Base-by-base conservation (phyloP, 2,797 vertebrate species). In the Graptemys geographica region DNA sequence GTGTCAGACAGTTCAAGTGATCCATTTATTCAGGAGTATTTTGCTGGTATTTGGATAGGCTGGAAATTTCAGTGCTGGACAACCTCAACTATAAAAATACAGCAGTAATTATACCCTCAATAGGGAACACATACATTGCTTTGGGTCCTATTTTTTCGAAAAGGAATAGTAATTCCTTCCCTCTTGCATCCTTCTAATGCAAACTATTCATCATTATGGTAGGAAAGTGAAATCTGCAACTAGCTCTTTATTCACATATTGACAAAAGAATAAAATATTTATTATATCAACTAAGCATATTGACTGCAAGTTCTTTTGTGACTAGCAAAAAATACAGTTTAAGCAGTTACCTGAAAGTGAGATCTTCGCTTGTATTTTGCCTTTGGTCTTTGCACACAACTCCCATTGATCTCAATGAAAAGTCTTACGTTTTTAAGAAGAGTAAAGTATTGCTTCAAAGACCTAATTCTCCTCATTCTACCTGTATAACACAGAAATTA, bases 211-310 rank as follows among this genome's bases (percentile, higher is more conserved):
- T 37, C 72, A n/a, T 21, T 84, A 57, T 80, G 72, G n/a, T 65
- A 65, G 25, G 51, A 93, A 84, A 89, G 23, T 92, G 28, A 90
- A 93, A 95, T 90, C 23, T 56, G 51, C n/a, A 62, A 41, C 33
- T 41, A 53, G 31, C 62, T 53, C 25, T 41, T 84, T 33, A 53
- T 84, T 84, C 62, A n/a, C 59, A 74, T 31, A 72, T 84, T 53
- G 74, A 92, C 16, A 88, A 47, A 86, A 83, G 89, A 3, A 90
- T 84, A 78, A 94, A 93, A 85, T 80, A 90, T 89, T 87, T 94
- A 89, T 84, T 90, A 8, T 79, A 92, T 74, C 5, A 91, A 44
- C 57, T 93, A 81, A 47, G 52, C 49, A n/a, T 16, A 33, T n/a
- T 53, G 28, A 76, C 12, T 27, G 11, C 41, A 47, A 76, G 72